phyloP scores from a whole-genome alignment of 1,140 invertebrate species.

The Muscidifurax raptorellus region DNA sequence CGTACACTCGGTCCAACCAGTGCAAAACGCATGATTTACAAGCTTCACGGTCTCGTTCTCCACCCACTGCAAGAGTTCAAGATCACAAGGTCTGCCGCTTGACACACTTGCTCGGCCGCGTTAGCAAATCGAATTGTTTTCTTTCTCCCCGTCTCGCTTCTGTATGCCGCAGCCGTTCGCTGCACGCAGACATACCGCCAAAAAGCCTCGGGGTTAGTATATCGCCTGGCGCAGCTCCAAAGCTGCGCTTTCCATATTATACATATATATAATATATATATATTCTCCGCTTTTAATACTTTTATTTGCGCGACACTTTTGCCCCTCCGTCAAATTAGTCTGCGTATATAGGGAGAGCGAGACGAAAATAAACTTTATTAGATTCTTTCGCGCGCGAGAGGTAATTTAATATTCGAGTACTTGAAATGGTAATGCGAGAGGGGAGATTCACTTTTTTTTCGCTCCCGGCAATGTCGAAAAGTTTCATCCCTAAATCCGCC shows the following conservation, averaged over 20 bases:
- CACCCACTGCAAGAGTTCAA: constrained; percentile 10
- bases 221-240: constrained; percentile 25
- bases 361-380: constrained; percentile 62
- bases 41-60: background rate
- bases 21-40: constrained; percentile 21
- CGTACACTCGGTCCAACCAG: too few relatives aligned
- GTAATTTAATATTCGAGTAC: constrained; percentile 60
- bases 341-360: constrained; percentile 21
- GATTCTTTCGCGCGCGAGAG: constrained; percentile 46
- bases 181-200: background rate
- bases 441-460: constrained; percentile 38
- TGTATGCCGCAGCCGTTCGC: background rate
- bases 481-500: constrained; percentile 33
- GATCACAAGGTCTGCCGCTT: constrained; percentile 27
- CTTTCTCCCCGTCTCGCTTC: background rate
- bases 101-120: constrained; percentile 1
- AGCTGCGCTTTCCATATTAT: constrained; percentile 37
- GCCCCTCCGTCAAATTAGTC: constrained; percentile 54
- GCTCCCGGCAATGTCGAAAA: constrained; percentile 14
- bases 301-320: background rate
- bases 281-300: background rate
- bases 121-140: constrained; percentile 13
- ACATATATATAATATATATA: too few relatives aligned
- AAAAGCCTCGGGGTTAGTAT: background rate
- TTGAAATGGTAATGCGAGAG: constrained; percentile 62